Evolutionary conservation across 2,888 invertebrate genomes (phyloP).

Genomic region (Drosophila aldrichi): DNA sequence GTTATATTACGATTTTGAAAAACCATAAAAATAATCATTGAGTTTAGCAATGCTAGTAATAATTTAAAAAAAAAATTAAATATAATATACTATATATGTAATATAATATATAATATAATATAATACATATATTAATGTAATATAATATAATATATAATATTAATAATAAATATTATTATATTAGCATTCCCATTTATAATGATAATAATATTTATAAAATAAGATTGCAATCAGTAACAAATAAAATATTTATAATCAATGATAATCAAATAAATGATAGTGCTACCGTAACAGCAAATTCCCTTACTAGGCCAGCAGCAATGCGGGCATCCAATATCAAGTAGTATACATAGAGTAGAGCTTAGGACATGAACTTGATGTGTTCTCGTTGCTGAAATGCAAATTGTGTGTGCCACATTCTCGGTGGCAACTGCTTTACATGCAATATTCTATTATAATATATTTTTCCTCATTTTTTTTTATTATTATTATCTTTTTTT

Average conservation of each 20-base stretch:
- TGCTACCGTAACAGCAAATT: background rate
- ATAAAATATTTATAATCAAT: background rate
- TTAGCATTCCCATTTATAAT: background rate
- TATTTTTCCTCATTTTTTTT: background rate
- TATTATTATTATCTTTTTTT: background rate
- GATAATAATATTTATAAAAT: background rate
- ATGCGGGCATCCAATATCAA: background rate
- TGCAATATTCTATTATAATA: constrained; percentile 8
- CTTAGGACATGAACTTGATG: constrained; percentile 15
- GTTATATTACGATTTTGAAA: too few relatives aligned
- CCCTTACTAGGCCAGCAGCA: background rate
- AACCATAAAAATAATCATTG: too few relatives aligned
- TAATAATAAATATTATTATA: too few relatives aligned
- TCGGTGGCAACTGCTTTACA: constrained; percentile 9
- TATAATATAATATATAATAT: too few relatives aligned
- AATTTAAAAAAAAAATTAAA: too few relatives aligned
- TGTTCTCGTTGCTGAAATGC: background rate
- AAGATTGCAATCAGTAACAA: background rate
- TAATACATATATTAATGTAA: too few relatives aligned
- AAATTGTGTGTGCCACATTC: constrained; percentile 18
- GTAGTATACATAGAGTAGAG: background rate
- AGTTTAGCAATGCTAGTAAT: too few relatives aligned
- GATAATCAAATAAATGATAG: background rate
- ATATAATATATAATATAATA: too few relatives aligned
- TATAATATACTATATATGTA: too few relatives aligned